These are phyloP conservation scores for Eubasilissa regina DNA, from an alignment of 1,140 invertebrate genomes.

Conservation along the genomic window DNA sequence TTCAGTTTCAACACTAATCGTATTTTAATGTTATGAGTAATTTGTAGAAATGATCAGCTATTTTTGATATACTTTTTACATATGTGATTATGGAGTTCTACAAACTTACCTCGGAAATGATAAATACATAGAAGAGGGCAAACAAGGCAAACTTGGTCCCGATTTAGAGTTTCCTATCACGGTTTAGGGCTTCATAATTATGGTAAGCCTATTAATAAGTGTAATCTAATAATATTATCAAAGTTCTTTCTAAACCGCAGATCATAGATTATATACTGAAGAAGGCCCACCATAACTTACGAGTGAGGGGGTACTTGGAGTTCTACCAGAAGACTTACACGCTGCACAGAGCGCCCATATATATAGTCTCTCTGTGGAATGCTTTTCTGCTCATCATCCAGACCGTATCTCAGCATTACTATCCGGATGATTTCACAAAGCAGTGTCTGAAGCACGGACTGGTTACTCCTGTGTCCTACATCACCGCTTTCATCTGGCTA, in stretches of 20 bases:
- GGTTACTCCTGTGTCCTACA: constrained; percentile 44
- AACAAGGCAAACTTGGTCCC: too few relatives aligned
- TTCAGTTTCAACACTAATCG: too few relatives aligned
- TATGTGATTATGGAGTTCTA: too few relatives aligned
- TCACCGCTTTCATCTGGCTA: constrained; percentile 55
- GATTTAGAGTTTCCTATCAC: too few relatives aligned
- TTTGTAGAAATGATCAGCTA: too few relatives aligned
- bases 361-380: constrained; percentile 78
- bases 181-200: too few relatives aligned
- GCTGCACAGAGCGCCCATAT: constrained; percentile 75
- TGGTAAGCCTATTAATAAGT: too few relatives aligned
- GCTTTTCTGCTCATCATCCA: constrained; percentile 74
- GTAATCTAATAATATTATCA: too few relatives aligned
- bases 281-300: constrained; percentile 73
- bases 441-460: constrained; percentile 72
- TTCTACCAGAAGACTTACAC: constrained; percentile 77
- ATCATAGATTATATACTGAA: constrained; percentile 74
- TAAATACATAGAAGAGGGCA: too few relatives aligned
- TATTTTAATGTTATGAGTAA: too few relatives aligned
- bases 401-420: constrained; percentile 77
- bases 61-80: too few relatives aligned
- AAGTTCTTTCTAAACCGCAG: constrained; percentile 62
- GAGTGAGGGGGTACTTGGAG: constrained; percentile 78
- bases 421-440: constrained; percentile 73
- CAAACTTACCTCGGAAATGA: too few relatives aligned